Evolutionary conservation across 2,113 vertebrate genomes (phyloP).

Genomic region (Dipodomys stephensi): DNA sequence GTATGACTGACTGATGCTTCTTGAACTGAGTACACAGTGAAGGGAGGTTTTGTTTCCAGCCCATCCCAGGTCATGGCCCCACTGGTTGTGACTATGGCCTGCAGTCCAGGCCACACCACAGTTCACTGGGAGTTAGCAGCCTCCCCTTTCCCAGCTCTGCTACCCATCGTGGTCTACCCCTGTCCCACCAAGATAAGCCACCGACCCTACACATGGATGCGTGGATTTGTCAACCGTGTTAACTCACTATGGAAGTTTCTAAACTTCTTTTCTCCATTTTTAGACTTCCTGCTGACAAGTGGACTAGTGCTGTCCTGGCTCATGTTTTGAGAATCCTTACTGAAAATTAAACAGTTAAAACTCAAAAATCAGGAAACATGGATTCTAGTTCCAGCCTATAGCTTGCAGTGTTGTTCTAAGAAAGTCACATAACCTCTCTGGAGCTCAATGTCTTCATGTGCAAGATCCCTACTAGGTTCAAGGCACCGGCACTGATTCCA

Average conservation of each 20-base stretch:
- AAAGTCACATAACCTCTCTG: neutral
- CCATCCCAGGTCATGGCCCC: neutral
- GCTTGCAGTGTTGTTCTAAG: neutral
- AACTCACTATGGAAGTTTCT: neutral
- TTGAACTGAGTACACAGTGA: neutral
- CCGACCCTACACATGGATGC: too few species aligned
- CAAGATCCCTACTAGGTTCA: neutral
- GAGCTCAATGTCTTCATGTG: constrained; percentile 9
- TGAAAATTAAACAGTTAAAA: neutral
- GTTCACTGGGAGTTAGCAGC: neutral
- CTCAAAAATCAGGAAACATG: neutral
- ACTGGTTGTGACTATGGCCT: neutral
- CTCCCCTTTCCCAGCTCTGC: too few species aligned
- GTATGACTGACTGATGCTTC: neutral
- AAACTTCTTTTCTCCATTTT: neutral
- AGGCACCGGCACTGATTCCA: neutral
- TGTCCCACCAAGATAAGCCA: neutral
- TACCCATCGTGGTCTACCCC: too few species aligned
- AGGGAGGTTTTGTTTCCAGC: neutral
- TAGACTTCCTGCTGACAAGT: neutral
- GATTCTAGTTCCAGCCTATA: neutral
- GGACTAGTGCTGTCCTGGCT: accelerated
- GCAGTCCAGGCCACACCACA: neutral
- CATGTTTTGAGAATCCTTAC: neutral
- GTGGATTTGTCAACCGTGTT: too few species aligned